These are phyloP conservation scores for Cheilosia vernalis DNA, from an alignment of 2,888 invertebrate genomes.

Conservation along the genomic window DNA sequence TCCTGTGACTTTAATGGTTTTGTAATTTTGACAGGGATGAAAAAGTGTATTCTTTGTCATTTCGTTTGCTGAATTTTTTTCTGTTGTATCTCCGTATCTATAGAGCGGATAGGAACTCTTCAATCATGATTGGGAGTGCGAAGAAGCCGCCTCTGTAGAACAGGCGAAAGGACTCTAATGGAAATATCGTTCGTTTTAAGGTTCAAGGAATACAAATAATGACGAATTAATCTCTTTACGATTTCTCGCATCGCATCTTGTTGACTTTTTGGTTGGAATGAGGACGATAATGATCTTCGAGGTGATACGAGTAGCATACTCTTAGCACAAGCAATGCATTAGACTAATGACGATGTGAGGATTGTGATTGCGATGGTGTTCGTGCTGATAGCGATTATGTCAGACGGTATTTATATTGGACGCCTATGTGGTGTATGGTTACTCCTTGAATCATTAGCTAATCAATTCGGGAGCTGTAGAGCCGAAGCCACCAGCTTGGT, in stretches of 20 bases:
- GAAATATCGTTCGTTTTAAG: slow-evolving; percentile 55
- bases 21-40: slow-evolving; percentile 60
- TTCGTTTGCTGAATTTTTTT: not conserved
- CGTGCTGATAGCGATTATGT: slow-evolving; percentile 25
- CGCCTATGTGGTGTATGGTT: not conserved
- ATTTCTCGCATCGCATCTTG: slow-evolving; percentile 25
- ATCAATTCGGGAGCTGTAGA: slow-evolving; percentile 40
- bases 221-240: slow-evolving; percentile 55
- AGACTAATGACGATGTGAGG: slow-evolving; percentile 45
- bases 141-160: not conserved
- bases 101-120: slow-evolving; percentile 24
- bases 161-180: slow-evolving; percentile 45
- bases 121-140: slow-evolving; percentile 35
- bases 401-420: slow-evolving; percentile 6
- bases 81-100: slow-evolving; percentile 24
- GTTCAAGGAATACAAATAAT: slow-evolving; percentile 67
- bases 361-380: slow-evolving; percentile 1
- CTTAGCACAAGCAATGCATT: slow-evolving; percentile 57
- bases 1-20: slow-evolving; percentile 54
- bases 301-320: slow-evolving; percentile 28
- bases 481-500: not conserved
- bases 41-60: slow-evolving; percentile 43
- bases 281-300: slow-evolving; percentile 38
- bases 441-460: slow-evolving; percentile 38
- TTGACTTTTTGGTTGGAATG: slow-evolving; percentile 29